These are phyloP conservation scores for Physocephala rufipes DNA, from an alignment of 2,888 invertebrate genomes.

Conservation along the genomic window DNA sequence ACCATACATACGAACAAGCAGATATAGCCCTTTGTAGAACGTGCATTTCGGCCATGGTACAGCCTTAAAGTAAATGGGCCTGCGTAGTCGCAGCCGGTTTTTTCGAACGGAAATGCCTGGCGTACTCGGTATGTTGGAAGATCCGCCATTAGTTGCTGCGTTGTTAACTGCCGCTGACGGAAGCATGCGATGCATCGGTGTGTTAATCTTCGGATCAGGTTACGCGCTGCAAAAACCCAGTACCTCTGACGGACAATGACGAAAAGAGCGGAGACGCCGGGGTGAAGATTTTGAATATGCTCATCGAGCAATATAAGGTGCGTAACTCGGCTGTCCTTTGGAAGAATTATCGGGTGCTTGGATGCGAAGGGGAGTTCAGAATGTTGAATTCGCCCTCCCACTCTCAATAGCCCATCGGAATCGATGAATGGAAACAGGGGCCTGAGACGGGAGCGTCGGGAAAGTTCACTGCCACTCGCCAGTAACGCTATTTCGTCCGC, in stretches of 20 bases:
- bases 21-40: constrained; percentile 32
- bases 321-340: no score
- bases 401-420: neutral
- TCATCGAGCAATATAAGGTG: no score
- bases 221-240: neutral
- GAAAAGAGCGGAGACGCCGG: constrained; percentile 14
- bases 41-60: neutral
- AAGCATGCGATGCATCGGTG: no score
- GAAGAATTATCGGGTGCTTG: neutral
- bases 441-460: neutral
- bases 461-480: neutral
- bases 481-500: neutral
- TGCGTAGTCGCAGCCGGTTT: constrained; percentile 5
- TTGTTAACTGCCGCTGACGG: neutral
- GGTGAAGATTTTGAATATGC: constrained; percentile 1
- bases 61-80: constrained; percentile 3
- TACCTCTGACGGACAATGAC: constrained; percentile 2
- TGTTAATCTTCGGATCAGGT: neutral
- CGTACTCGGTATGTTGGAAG: neutral
- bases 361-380: neutral
- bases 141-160: constrained; percentile 9
- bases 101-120: constrained; percentile 10
- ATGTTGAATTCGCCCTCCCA: neutral
- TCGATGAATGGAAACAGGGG: constrained; percentile 1
- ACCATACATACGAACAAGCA: constrained; percentile 38